Evolutionary conservation across 2,888 invertebrate species (phyloP), one percentile per base, ranked within the genome.

Genomic region (Adelphocoris suturalis): DNA sequence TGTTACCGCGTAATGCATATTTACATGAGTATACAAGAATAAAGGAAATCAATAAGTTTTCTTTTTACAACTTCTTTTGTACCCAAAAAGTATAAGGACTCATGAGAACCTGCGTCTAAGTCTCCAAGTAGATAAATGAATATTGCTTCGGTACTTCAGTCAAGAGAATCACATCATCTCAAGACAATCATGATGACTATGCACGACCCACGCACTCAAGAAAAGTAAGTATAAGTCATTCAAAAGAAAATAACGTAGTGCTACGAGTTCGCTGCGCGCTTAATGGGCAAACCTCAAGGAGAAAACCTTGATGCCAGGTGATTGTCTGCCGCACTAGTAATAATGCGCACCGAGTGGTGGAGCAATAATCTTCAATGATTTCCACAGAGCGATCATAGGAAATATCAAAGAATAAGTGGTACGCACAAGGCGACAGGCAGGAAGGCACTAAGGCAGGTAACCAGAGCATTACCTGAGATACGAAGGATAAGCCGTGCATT

Each of bases 251-350:
- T n/a, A n/a, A 23, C 68, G 23, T 23, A 5, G 68, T 23, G 23
- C 19, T 23, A 68, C 0, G 68, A 68, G 68, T 5, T 68, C 13
- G 68, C 2, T 3, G 23, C 23, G 68, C 68, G 68, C 23, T 68
- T 68, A 23, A 23, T 68, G 68, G 68, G 7, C 9, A 23, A 68
- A 68, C 12, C 68, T 68, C 68, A 68, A 68, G 68, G 68, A 68
- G 68, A 68, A n/a, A n/a, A 68, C 68, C 68, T 68, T 68, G 68
- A 57, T 57, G 57, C 16, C 19, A n/a, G 23, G 23, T 23, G 68
- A 68, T 52, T 1, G 16, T 52, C 52, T 16, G 52, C 52, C 16
- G 13, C 52, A 14, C 16, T 1, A 52, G 16, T 52, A 3, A 16
- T 16, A 52, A 2, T 16, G 52, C 52, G 16, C 37, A 37, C 37